Evolutionary conservation across 1,140 invertebrate genomes (phyloP).

Genomic region (Ptiloglossa arizonensis): DNA sequence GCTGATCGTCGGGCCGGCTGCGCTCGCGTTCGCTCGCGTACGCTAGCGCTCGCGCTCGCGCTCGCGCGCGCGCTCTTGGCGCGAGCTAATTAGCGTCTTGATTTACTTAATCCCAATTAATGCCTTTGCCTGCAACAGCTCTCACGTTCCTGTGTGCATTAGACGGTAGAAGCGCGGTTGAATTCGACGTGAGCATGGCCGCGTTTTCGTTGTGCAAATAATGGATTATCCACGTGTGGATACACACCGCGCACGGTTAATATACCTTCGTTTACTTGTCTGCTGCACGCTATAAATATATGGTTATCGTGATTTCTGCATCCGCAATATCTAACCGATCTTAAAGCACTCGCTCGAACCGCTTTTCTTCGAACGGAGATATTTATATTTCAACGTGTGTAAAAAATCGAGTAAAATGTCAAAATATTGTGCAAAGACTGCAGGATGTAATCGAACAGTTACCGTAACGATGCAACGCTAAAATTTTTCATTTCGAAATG

Average conservation of each 20-base stretch:
- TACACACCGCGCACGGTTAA: conserved; percentile 65
- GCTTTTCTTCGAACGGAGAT: neutral
- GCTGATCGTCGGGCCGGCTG: conserved; percentile 8
- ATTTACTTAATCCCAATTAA: conserved; percentile 84
- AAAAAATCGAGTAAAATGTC: too few relatives aligned
- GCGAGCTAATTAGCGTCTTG: conserved; percentile 81
- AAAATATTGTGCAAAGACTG: too few relatives aligned
- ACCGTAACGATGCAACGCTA: too few relatives aligned
- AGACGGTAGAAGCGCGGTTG: conserved; percentile 53
- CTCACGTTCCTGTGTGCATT: conserved; percentile 58
- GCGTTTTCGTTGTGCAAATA: conserved; percentile 76
- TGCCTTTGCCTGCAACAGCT: conserved; percentile 70
- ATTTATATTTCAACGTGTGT: too few relatives aligned
- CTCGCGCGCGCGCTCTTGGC: conserved; percentile 45
- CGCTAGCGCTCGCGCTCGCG: conserved; percentile 45
- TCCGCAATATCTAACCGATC: too few relatives aligned
- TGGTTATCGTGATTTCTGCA: too few relatives aligned
- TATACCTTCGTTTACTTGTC: conserved; percentile 24
- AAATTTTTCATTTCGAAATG: too few relatives aligned
- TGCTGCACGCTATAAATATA: neutral
- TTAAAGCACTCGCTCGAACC: too few relatives aligned
- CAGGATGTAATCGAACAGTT: too few relatives aligned
- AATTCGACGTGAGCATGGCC: conserved; percentile 62
- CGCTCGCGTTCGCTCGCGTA: neutral
- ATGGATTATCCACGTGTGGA: conserved; percentile 77